Evolutionary conservation across 2,113 vertebrate genomes (phyloP), one percentile per base, ranked within the genome.

Genomic region (Sakesphorus luctuosus): DNA sequence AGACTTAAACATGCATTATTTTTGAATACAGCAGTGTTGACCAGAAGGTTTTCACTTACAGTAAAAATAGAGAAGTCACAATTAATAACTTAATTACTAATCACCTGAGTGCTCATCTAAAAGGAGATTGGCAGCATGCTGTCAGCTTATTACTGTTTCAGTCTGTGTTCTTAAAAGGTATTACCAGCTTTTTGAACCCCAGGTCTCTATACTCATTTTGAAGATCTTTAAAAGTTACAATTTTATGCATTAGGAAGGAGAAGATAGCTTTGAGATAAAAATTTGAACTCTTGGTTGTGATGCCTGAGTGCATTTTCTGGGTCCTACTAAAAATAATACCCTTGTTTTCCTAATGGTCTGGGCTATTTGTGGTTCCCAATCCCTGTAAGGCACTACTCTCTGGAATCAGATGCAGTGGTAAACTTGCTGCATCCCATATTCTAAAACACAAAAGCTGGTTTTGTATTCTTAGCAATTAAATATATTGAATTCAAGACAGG

Each of bases 101-200:
- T 93, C 61, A 77, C 50, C 23, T 62, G 16, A 7, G 24, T 61
- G 33, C 72, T 82, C 29, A 56, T 58, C 36, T 90, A 35, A 90
- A 89, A 66, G 44, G 38, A 72, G 72, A 68, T 12, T 65, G 46
- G 52, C n/a, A 68, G 33, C 66, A 33, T 77, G 38, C 67, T 87
- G 44, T 90, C 56, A 86, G 75, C 79, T 96, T 90, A 89, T 80
- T 49, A 18, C n/a, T 53, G 58, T 17, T 89, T 89, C n/a, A 79
- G 84, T 40, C 68, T 56, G 15, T 38, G 35, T 61, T 20, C 52
- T 95, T 86, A 31, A 19, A 84, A 84, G 58, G 23, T 33, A 72
- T 84, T 78, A 69, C 4, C 17, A 89, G 29, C 13, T 47, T 74
- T 81, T 67, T 55, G 18, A 86, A 44, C 10, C 10, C 53, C 82